Percentiles rank a stretch among this genome's conserved stretches.
phyloP scores from a whole-genome alignment of 2,888 invertebrate species.

The Apodemia duryi region DNA sequence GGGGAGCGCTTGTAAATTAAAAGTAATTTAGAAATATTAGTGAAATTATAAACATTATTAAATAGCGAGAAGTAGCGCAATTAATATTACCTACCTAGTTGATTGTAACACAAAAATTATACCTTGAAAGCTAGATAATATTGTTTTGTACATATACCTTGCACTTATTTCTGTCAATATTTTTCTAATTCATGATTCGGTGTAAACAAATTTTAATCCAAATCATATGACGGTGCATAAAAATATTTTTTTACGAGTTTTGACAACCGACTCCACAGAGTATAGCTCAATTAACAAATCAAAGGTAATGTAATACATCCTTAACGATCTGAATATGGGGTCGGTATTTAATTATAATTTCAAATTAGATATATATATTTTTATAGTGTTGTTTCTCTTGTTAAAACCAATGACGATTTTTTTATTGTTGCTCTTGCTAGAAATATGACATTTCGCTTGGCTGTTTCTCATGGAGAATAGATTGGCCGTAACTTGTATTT shows the following conservation, averaged over 20 bases:
- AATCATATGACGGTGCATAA: constrained; percentile 48
- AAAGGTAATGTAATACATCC: constrained; percentile 16
- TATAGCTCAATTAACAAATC: constrained; percentile 13
- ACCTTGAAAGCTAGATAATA: constrained; percentile 73
- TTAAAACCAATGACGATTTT: constrained; percentile 66
- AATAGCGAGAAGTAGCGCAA: constrained; percentile 72
- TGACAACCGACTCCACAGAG: constrained; percentile 18
- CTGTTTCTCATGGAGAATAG: constrained; percentile 17
- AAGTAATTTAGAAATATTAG: constrained; percentile 60
- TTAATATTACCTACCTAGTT: constrained; percentile 70
- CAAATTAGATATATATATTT: constrained; percentile 76
- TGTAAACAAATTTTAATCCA: constrained; percentile 24
- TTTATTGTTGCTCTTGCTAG: constrained; percentile 39
- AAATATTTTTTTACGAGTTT: constrained; percentile 60
- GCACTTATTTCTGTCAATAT: constrained; percentile 56
- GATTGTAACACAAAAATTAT: constrained; percentile 59
- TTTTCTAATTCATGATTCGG: constrained; percentile 42
- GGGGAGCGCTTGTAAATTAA: constrained; percentile 47
- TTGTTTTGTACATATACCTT: constrained; percentile 57
- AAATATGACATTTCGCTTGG: constrained; percentile 27
- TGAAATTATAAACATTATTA: constrained; percentile 57
- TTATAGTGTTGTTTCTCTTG: constrained; percentile 73
- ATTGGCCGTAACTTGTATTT: constrained; percentile 16
- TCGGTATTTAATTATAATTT: constrained; percentile 52
- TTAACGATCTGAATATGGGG: constrained; percentile 33